Evolutionary conservation across 2,113 vertebrate genomes (phyloP).

Genomic region (Cinclus cinclus): DNA sequence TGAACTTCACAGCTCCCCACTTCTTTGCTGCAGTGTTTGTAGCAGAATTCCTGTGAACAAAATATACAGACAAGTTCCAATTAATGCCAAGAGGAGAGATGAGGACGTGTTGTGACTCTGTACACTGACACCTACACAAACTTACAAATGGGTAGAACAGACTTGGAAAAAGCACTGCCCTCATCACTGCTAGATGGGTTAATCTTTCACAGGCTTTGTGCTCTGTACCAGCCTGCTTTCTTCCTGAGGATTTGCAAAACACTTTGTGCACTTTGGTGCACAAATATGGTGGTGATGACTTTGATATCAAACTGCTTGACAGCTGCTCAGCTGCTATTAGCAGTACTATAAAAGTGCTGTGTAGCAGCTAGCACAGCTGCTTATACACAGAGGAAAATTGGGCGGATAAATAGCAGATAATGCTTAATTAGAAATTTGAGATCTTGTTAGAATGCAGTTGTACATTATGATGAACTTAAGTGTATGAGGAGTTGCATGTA

Average conservation of each 20-base stretch:
- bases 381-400: not conserved
- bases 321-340: not conserved
- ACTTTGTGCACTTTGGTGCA: not conserved
- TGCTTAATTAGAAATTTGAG: not conserved
- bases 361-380: not conserved
- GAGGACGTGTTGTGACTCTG: not conserved
- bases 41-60: not conserved
- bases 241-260: not conserved
- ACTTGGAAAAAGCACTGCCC: not conserved
- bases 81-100: not conserved
- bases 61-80: not conserved
- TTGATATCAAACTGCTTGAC: not conserved
- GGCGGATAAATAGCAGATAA: not conserved
- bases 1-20: not conserved
- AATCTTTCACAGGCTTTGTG: not conserved
- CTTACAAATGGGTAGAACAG: not conserved
- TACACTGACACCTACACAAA: not conserved
- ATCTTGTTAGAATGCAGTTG: not conserved
- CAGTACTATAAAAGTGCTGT: not conserved
- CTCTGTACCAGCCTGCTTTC: not conserved
- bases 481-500: not conserved
- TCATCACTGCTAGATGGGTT: not conserved
- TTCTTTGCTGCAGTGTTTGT: not conserved
- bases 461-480: not conserved
- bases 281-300: not conserved